A percentile compares a stretch with the other conserved stretches of the same genome.
phyloP scores from a whole-genome alignment of 2,888 invertebrate genomes.

The Achlya flavicornis region DNA sequence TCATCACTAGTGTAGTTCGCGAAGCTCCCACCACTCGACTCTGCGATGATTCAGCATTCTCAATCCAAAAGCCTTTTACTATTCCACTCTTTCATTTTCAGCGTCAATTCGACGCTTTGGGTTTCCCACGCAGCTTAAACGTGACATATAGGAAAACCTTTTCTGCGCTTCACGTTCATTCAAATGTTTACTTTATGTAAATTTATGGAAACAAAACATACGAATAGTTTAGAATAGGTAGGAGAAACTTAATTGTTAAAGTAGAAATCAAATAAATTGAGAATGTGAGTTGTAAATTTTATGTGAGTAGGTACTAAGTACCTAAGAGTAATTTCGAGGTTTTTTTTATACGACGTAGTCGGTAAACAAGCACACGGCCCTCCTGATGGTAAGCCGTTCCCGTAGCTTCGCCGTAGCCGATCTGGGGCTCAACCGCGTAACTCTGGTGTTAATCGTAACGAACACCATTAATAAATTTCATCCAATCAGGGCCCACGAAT shows the following conservation, averaged over 20 bases:
- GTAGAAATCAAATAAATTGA: neutral
- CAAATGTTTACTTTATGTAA: conserved; percentile 13
- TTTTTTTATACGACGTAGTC: too few relatives aligned
- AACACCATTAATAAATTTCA: too few relatives aligned
- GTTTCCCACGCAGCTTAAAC: conserved; percentile 64
- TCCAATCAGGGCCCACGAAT: too few relatives aligned
- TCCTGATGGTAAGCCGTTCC: too few relatives aligned
- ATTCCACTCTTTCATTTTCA: conserved; percentile 73
- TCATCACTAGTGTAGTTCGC: conserved; percentile 63
- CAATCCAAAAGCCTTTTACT: conserved; percentile 79
- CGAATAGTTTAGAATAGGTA: neutral
- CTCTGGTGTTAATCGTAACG: too few relatives aligned
- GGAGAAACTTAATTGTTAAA: neutral
- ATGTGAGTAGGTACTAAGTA: too few relatives aligned
- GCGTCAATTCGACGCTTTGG: conserved; percentile 65
- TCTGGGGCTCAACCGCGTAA: too few relatives aligned
- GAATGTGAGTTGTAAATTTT: neutral
- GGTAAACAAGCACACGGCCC: too few relatives aligned
- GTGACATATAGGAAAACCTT: conserved; percentile 45
- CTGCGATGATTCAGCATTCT: conserved; percentile 80
- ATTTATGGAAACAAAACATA: neutral
- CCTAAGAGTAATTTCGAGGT: too few relatives aligned
- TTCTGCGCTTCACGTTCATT: conserved; percentile 28
- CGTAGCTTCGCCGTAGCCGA: too few relatives aligned
- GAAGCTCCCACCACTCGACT: conserved; percentile 59